These are phyloP conservation scores for Callimorpha dominula DNA, from an alignment of 2,888 invertebrate genomes.

Conservation along the genomic window DNA sequence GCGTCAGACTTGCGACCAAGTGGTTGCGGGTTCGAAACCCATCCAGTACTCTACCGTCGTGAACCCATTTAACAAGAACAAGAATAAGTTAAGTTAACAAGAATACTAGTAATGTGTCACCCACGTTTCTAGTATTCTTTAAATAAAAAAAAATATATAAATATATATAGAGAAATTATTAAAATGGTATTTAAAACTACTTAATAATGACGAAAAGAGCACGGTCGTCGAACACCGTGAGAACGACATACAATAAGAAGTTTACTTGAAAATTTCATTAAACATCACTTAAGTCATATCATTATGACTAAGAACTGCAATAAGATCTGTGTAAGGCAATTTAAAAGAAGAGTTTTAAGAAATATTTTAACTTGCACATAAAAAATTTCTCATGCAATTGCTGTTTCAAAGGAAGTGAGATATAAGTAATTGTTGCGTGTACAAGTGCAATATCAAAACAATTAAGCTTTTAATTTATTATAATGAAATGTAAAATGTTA, in stretches of 20 bases:
- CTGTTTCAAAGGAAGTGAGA: slow-evolving; percentile 47
- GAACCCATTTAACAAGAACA: too few species aligned
- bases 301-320: slow-evolving; percentile 44
- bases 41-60: too few species aligned
- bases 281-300: slow-evolving; percentile 54
- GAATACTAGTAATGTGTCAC: too few species aligned
- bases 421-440: slow-evolving; percentile 28
- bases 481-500: slow-evolving; percentile 29
- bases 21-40: too few species aligned
- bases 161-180: slow-evolving; percentile 6
- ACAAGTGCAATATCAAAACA: slow-evolving; percentile 39
- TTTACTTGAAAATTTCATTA: slow-evolving; percentile 57
- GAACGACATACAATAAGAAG: slow-evolving; percentile 53
- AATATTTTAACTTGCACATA: slow-evolving; percentile 21
- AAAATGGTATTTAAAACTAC: slow-evolving; percentile 2
- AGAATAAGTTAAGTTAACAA: too few species aligned
- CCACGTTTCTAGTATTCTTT: too few species aligned
- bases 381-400: slow-evolving; percentile 28
- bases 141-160: too few species aligned
- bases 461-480: slow-evolving; percentile 35
- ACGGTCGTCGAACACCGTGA: slow-evolving; percentile 50
- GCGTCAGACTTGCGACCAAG: too few species aligned
- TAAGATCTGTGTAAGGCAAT: slow-evolving; percentile 21
- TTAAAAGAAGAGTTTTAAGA: slow-evolving; percentile 17
- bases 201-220: slow-evolving; percentile 15